Evolutionary conservation across 2,113 vertebrate species (phyloP).

Genomic region (Thalassoma bifasciatum): DNA sequence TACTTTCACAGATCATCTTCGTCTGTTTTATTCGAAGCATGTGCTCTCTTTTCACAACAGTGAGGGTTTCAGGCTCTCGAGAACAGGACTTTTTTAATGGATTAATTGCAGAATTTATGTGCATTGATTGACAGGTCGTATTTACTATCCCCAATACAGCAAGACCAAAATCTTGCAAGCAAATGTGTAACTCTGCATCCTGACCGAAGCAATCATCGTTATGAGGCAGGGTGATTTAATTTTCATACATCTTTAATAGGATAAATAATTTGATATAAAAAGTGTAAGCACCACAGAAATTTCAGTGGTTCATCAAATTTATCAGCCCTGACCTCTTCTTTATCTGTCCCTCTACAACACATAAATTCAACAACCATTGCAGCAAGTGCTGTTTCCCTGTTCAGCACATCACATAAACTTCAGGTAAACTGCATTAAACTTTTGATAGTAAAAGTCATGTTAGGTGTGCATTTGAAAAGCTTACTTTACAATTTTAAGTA

Average conservation of each 20-base stretch:
- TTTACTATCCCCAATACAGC: background rate
- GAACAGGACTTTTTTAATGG: no score
- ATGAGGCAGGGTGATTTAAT: constrained; percentile 15
- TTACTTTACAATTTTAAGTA: no score
- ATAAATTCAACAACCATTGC: no score
- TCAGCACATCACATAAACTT: no score
- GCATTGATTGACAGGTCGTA: background rate
- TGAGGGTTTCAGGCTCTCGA: background rate
- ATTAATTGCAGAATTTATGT: background rate
- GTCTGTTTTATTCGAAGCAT: background rate
- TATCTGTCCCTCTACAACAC: background rate
- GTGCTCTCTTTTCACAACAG: background rate
- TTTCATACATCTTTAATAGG: constrained; percentile 11
- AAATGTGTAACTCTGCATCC: constrained; percentile 1
- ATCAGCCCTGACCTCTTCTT: background rate
- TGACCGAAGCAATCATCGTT: background rate
- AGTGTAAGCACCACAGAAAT: background rate
- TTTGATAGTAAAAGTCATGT: no score
- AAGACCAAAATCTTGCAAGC: background rate
- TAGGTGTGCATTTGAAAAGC: no score
- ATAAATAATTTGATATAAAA: background rate
- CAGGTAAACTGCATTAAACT: no score
- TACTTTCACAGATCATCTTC: background rate
- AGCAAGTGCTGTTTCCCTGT: no score
- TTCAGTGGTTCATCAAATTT: background rate